A percentile compares a stretch with the other conserved stretches of the same genome.
Evolutionary conservation across 2,113 vertebrate species (phyloP).

Genomic region (Coreoperca whiteheadi): DNA sequence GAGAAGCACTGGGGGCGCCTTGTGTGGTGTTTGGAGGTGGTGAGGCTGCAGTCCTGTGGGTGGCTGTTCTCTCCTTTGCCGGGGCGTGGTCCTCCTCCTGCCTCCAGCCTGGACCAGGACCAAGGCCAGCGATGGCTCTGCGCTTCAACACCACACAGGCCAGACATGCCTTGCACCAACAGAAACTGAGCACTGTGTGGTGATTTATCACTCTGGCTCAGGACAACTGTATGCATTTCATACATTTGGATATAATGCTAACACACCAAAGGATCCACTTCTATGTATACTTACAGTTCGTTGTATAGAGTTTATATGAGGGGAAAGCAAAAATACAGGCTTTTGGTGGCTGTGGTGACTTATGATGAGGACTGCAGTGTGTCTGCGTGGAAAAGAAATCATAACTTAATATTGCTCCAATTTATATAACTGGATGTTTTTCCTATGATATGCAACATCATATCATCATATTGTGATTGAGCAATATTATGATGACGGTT

Average conservation of each 20-base stretch:
- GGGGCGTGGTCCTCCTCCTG: slow-evolving; percentile 57
- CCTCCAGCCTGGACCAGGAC: slow-evolving; percentile 52
- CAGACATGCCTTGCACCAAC: not conserved
- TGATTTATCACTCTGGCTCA: not conserved
- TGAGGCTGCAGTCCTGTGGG: slow-evolving; percentile 54
- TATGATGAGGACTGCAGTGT: not conserved
- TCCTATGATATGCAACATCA: too few relatives aligned
- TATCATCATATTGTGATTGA: too few relatives aligned
- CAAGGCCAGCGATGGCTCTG: slow-evolving; percentile 60
- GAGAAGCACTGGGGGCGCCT: slow-evolving; percentile 15
- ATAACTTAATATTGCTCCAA: not conserved
- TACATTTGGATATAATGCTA: not conserved
- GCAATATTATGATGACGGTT: not conserved
- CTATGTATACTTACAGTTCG: not conserved
- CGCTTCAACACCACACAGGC: slow-evolving; percentile 3
- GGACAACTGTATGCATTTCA: not conserved
- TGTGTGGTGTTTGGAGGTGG: slow-evolving; percentile 39
- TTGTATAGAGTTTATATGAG: not conserved
- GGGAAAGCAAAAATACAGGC: too few relatives aligned
- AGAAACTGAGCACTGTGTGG: not conserved
- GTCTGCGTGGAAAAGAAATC: not conserved
- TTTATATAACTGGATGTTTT: not conserved
- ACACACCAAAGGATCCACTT: too few relatives aligned
- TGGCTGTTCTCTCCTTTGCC: slow-evolving; percentile 31
- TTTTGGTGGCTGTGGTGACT: not conserved